Evolutionary conservation across 2,888 invertebrate species (phyloP).

Genomic region (Pogonocherus hispidulus): DNA sequence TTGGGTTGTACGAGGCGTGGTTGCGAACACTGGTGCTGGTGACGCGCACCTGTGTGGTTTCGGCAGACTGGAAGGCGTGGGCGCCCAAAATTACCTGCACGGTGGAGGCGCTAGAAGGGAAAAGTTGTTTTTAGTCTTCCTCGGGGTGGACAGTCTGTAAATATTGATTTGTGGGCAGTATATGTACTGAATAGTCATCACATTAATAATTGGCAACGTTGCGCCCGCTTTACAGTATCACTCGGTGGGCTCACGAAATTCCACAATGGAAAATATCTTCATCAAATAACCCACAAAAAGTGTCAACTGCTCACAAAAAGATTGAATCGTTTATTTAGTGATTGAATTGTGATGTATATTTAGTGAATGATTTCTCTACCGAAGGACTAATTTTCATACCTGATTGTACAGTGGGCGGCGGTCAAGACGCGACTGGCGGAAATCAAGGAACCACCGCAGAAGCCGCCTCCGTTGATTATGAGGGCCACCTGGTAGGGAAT

Average conservation of each 20-base stretch:
- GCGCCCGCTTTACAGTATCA: too few relatives aligned
- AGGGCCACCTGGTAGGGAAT: conserved; percentile 20
- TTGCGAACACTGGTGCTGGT: conserved; percentile 35
- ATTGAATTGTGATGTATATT: too few relatives aligned
- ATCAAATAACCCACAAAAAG: too few relatives aligned
- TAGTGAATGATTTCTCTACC: too few relatives aligned
- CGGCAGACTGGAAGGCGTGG: conserved; percentile 16
- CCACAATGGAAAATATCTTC: too few relatives aligned
- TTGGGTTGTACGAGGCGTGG: conserved; percentile 42
- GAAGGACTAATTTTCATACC: too few relatives aligned
- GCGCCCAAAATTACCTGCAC: conserved; percentile 37
- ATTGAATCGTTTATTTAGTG: background rate
- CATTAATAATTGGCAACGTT: too few relatives aligned
- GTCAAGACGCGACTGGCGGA: conserved; percentile 34
- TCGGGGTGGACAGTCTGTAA: too few relatives aligned
- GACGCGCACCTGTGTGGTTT: conserved; percentile 52
- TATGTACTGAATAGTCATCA: too few relatives aligned
- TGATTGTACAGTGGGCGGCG: conserved; percentile 36
- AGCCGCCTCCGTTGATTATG: conserved; percentile 1
- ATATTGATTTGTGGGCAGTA: too few relatives aligned
- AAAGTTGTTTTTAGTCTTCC: conserved; percentile 5
- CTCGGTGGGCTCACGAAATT: too few relatives aligned
- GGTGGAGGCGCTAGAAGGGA: conserved; percentile 28
- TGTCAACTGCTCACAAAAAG: too few relatives aligned
- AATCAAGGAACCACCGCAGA: conserved; percentile 42